phyloP scores from a whole-genome alignment of 2,888 invertebrate genomes.

The Cheilosia impressa region DNA sequence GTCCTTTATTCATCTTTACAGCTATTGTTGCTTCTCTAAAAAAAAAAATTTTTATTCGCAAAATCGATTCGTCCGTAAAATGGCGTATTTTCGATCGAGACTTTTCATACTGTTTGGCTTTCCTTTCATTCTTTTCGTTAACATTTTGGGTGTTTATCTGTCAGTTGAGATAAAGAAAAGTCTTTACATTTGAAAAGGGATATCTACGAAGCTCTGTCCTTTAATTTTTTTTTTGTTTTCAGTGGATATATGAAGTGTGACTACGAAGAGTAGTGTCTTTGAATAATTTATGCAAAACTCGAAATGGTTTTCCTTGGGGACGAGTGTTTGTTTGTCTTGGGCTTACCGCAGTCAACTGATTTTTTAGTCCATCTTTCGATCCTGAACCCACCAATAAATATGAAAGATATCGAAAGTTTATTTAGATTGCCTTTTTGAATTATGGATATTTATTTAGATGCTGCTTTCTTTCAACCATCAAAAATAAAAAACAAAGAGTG shows the following conservation, averaged over 20 bases:
- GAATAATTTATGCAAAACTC: slow-evolving; percentile 69
- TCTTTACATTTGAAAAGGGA: slow-evolving; percentile 56
- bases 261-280: slow-evolving; percentile 29
- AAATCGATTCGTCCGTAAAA: slow-evolving; percentile 49
- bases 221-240: slow-evolving; percentile 21
- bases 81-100: not conserved
- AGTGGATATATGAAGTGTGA: not conserved
- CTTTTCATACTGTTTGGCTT: slow-evolving; percentile 35
- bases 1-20: not conserved
- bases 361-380: slow-evolving; percentile 13
- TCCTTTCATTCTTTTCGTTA: slow-evolving; percentile 27
- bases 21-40: slow-evolving; percentile 35
- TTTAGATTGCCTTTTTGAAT: slow-evolving; percentile 61
- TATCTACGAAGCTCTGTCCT: slow-evolving; percentile 16
- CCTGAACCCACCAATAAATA: not conserved
- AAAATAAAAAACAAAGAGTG: not conserved
- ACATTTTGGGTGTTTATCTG: slow-evolving; percentile 60
- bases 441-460: slow-evolving; percentile 60
- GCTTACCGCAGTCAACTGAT: slow-evolving; percentile 60
- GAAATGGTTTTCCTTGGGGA: slow-evolving; percentile 12
- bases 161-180: slow-evolving; percentile 53
- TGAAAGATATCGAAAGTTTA: slow-evolving; percentile 56
- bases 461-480: not conserved
- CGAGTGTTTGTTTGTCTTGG: slow-evolving; percentile 20
- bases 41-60: no score